Evolutionary conservation across 2,797 vertebrate species (phyloP), one percentile per base, ranked within the genome.

Genomic region (Semotilus atromaculatus): DNA sequence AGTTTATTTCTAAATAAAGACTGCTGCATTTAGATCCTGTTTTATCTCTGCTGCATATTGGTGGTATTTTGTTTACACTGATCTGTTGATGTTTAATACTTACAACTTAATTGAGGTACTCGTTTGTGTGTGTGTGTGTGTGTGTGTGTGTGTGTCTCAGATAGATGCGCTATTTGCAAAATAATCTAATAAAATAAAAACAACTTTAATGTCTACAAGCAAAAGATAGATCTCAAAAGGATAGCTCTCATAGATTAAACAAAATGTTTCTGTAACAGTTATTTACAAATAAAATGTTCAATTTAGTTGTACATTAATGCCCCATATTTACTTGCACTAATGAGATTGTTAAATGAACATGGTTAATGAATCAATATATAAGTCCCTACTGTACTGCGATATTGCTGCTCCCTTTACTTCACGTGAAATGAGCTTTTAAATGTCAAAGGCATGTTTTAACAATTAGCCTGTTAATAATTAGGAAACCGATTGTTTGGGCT

Each of bases 391-490:
- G 62, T 71, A 58, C 38, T 73, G 36, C 5, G 3, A 11, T 21
- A 79, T 10, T 62, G 38, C 26, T 51, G 31, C 78, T 82, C 73
- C 26, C 79, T 73, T 48, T 74, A 60, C 26, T 68, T 48, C 51
- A 38, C 9, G 29, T 29, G 66, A 82, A 85, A 88, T 43, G 21
- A 85, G 58, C 31, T 43, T 85, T 68, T 79, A 68, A 77, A 43
- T 86, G 55, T 82, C 68, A 85, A 80, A 34, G 70, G 43, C 74
- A 79, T 43, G 38, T 86, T 68, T 83, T 82, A 85, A 67, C 55
- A 77, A 81, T 81, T 84, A 79, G 78, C 43, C 51, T 48, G 81
- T 80, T 84, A 74, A 84, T 88, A 84, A 81, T 87, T 83, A 55
- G 16, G 29, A 81, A 53, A 77, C 80, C 48, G 38, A 77, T 85